Evolutionary conservation across 2,113 vertebrate species (phyloP), one percentile per base, ranked within the genome.

Genomic region (Nothobranchius kuhntae): DNA sequence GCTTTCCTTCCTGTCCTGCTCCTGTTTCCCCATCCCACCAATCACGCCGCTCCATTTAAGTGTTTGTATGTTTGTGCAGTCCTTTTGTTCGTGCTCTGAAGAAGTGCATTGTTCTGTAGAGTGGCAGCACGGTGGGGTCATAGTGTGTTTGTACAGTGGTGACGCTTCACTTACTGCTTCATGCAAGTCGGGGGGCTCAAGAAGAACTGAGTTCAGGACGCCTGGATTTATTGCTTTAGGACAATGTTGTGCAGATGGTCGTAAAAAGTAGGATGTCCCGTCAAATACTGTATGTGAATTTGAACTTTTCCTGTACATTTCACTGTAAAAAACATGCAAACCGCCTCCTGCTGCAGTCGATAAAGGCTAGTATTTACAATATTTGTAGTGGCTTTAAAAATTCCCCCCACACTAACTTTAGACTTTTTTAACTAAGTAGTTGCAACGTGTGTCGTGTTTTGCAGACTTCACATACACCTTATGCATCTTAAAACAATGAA

Each of bases 1-100:
- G 54, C 84, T 91, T 91, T 89, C 90, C 91, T 91, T 92, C 90
- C 82, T 89, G 71, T 86, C 56, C 68, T 89, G 86, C 77, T 84
- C 73, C 89, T 86, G 84, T 85, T 82, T 83, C 72, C 88, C 83
- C 80, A 15, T 77, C 72, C 78, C 61, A 80, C 78, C 87, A 86
- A 81, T 86, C 87, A 88, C 76, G 4, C 69, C 0, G 51, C 77
- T 61, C 48, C 8, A 53, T 68, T 73, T 51, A 69, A 76, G 81
- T 77, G 81, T 88, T 83, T 87, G 78, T 83, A 77, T 73, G 86
- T 86, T 83, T 26, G 17, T 73, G 66, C 68, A 77, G 54, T 68
- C 76, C 75, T 72, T 80, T 85, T 71, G 56, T 75, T 75, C 82
- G 21, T 68, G 64, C 61, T 48, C 81, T 62, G 83, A 73, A 79